These are phyloP conservation scores for Frankliniella intonsa DNA, from an alignment of 2,888 invertebrate genomes.

Conservation along the genomic window DNA sequence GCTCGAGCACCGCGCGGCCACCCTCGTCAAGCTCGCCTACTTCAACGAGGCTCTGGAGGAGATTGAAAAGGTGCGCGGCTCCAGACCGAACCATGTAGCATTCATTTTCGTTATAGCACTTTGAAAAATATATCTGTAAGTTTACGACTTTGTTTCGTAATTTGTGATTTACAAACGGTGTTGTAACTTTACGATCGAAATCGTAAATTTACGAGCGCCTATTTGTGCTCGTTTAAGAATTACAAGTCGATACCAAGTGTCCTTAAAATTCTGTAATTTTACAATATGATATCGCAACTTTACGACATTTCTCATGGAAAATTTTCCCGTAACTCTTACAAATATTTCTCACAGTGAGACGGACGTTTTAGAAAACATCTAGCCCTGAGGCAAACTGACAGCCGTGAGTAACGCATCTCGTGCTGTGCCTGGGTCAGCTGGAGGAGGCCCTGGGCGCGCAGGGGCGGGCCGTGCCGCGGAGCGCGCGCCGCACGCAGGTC, in stretches of 20 bases:
- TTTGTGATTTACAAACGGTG: no score
- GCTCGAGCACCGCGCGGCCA: conserved; percentile 11
- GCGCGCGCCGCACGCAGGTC: conserved; percentile 27
- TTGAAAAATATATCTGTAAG: background rate
- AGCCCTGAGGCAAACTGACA: no score
- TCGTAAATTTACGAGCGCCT: no score
- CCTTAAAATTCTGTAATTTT: no score
- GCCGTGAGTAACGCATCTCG: no score
- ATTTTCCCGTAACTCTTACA: background rate
- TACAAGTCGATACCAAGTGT: no score
- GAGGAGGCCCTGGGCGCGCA: background rate
- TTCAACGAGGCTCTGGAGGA: conserved; percentile 4
- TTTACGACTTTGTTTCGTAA: no score
- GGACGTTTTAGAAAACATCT: no score
- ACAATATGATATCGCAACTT: no score
- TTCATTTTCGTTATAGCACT: background rate
- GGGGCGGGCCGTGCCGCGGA: background rate
- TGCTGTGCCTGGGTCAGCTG: background rate
- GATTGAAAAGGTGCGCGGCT: background rate
- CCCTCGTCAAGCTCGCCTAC: background rate
- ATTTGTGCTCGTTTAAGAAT: no score
- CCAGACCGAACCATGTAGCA: background rate
- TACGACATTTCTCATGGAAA: no score
- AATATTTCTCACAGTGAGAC: background rate
- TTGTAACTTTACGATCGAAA: no score